A percentile compares a stretch with the other conserved stretches of the same genome.
phyloP scores from a whole-genome alignment of 2,113 vertebrate species.

The Garra rufa region DNA sequence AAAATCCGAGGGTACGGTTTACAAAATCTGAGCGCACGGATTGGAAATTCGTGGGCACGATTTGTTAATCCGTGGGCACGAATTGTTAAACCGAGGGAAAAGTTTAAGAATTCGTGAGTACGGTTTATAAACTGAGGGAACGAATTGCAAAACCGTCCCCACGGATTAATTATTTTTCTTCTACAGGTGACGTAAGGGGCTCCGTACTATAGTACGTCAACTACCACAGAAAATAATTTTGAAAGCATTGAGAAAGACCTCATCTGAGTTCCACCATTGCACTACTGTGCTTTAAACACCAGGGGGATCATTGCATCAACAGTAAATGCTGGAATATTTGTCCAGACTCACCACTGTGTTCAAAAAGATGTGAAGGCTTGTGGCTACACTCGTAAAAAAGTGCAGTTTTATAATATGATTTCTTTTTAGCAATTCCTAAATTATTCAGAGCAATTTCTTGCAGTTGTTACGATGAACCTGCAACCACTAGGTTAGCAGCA shows the following conservation, averaged over 20 bases:
- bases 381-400: background rate
- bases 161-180: too few relatives aligned
- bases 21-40: too few relatives aligned
- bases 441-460: background rate
- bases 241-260: background rate
- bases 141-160: too few relatives aligned
- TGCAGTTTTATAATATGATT: background rate
- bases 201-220: too few relatives aligned
- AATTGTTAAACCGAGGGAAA: too few relatives aligned
- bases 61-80: too few relatives aligned
- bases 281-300: background rate
- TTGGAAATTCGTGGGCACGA: too few relatives aligned
- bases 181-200: too few relatives aligned
- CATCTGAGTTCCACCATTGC: background rate
- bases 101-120: too few relatives aligned
- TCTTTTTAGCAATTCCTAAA: background rate
- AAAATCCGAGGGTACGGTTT: too few relatives aligned
- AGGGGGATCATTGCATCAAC: background rate
- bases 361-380: background rate
- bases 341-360: background rate
- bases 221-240: background rate
- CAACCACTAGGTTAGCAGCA: background rate
- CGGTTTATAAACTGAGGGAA: too few relatives aligned
- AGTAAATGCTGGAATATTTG: background rate
- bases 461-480: background rate